A percentile compares a stretch with the other conserved stretches of the same genome.
Evolutionary conservation across 2,113 vertebrate species (phyloP).

Genomic region (Lophochroa leadbeateri): DNA sequence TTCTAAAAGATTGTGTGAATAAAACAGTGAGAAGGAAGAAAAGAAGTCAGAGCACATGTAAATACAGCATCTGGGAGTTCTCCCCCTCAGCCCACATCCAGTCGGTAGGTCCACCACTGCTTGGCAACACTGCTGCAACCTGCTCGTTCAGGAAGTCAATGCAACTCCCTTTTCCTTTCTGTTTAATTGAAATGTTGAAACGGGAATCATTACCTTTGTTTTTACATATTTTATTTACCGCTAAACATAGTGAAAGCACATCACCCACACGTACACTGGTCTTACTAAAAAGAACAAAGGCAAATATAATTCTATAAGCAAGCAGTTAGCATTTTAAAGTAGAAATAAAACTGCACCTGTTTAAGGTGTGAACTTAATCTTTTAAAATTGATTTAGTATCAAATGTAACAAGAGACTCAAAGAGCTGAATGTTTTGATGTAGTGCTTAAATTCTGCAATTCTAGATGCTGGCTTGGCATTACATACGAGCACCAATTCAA

Average conservation of each 20-base stretch:
- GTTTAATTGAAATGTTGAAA: neutral
- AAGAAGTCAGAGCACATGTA: neutral
- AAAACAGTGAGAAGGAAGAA: neutral
- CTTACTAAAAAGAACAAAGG: neutral
- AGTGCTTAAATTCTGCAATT: neutral
- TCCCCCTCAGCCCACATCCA: conserved; percentile 10
- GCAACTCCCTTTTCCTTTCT: conserved; percentile 14
- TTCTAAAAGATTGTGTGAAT: neutral
- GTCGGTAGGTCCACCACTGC: conserved; percentile 44
- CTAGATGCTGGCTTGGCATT: neutral
- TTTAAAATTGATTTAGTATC: neutral
- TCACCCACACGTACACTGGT: neutral
- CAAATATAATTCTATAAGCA: neutral
- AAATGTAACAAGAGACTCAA: neutral
- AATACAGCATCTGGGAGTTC: conserved; percentile 27
- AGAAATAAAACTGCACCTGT: neutral
- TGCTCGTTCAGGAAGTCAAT: conserved; percentile 60
- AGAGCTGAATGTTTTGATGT: neutral
- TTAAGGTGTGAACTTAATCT: neutral
- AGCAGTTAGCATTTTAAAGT: neutral
- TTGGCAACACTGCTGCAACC: conserved; percentile 38
- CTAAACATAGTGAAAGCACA: neutral
- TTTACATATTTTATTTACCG: conserved; percentile 21
- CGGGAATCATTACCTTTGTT: conserved; percentile 1
- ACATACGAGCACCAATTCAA: neutral